Base-by-base conservation (phyloP, 1,140 invertebrate species). In the Drosophila arawakana region DNA sequence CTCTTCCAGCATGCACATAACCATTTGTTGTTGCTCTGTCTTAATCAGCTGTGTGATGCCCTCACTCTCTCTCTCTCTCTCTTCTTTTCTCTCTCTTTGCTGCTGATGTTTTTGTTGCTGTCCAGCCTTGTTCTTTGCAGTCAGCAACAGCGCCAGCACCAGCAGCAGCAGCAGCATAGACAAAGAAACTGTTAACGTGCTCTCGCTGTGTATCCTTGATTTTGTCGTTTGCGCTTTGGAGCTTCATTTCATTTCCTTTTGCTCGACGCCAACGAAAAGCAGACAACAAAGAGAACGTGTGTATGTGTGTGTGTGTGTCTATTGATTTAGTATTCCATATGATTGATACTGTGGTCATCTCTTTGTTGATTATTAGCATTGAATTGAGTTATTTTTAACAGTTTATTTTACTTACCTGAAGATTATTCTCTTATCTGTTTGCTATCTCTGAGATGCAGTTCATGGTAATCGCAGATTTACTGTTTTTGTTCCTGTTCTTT, bases 111-210 rank as follows among this genome's bases (percentile, higher is more conserved):
- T 41, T 59, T 50, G 41, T 63, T 57, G 49, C 41, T 62, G 34
- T n/a, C 7, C 5, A 44, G 46, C 37, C 62, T 65, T 34, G 30
- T 58, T 49, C 66, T 57, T 39, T 62, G 46, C 62, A 66, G 62
- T 18, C 52, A 39, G 34, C 30, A 35, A 18, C 10, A 30, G 9
- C 66, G 43, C 10, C 25, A 7, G 37, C 43, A 58, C 4, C 66
- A 54, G 13, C 25, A 7, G 37, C 43, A 58, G 9, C 66, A 54
- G 13, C 25, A 7, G 37, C 43, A 58, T 46, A 68, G 60, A 88
- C 76, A 86, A 86, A 80, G 76, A 80, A 88, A 80, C 82, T 76
- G 82, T 86, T 85, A 73, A 68, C 72, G 47, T 34, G 13, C 49
- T 55, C 44, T 66, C 39, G 41, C 54, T 55, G 35, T 58, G 69